A percentile compares a stretch with the other conserved stretches of the same genome.
Evolutionary conservation across 2,797 vertebrate genomes (phyloP).

Genomic region (Australoheros facetus): DNA sequence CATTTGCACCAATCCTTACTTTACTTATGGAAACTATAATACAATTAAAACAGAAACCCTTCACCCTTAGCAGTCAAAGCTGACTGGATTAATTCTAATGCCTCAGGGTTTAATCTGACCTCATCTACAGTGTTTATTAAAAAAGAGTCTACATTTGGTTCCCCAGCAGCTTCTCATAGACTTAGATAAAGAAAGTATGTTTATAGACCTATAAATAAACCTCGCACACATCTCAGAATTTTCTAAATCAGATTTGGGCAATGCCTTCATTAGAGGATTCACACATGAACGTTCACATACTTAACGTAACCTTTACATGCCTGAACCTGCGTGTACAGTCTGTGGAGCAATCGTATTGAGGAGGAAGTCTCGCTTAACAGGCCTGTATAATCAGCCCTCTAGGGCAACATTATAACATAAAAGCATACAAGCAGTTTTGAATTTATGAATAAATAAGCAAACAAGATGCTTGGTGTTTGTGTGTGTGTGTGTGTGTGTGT

Average conservation of each 20-base stretch:
- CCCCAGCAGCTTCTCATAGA: neutral
- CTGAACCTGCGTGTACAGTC: neutral
- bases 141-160: neutral
- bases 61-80: neutral
- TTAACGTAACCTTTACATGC: neutral
- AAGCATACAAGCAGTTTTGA: constrained; percentile 28
- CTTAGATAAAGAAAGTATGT: neutral
- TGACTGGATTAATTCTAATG: constrained; percentile 6
- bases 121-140: neutral
- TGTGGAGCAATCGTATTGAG: neutral
- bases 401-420: constrained; percentile 7
- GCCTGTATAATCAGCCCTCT: constrained; percentile 4
- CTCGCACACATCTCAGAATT: neutral
- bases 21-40: neutral
- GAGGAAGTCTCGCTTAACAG: neutral
- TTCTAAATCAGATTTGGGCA: neutral
- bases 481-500: neutral
- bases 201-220: neutral
- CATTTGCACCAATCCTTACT: neutral
- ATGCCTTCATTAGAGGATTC: neutral
- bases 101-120: neutral
- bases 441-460: constrained; percentile 40
- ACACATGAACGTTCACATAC: neutral
- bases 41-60: neutral
- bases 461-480: neutral